These are phyloP conservation scores for Takifugu ocellatus DNA, from an alignment of 2,797 vertebrate species.

Conservation along the genomic window DNA sequence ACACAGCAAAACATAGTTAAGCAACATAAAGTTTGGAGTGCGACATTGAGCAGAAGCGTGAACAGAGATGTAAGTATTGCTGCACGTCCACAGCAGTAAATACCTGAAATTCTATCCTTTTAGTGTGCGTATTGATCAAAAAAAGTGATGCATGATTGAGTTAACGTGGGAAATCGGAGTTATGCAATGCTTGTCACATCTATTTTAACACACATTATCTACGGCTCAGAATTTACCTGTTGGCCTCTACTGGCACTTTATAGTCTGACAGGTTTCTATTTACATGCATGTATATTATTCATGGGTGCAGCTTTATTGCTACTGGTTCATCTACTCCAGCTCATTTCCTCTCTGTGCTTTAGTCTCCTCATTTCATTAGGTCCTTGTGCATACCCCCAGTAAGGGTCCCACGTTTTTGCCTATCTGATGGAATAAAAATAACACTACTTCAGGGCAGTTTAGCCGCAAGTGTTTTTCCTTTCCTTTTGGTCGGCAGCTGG, in stretches of 20 bases:
- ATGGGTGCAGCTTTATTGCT: constrained; percentile 10
- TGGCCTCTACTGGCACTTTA: neutral
- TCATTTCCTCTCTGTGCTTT: constrained; percentile 54
- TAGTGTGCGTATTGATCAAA: constrained; percentile 9
- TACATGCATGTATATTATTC: neutral
- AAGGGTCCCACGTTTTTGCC: constrained; percentile 63
- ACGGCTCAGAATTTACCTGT: neutral
- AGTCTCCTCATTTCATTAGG: constrained; percentile 63
- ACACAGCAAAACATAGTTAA: constrained; percentile 2
- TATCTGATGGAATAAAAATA: constrained; percentile 77
- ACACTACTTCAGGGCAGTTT: constrained; percentile 79
- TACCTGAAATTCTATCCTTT: neutral
- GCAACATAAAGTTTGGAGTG: neutral
- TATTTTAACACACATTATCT: constrained; percentile 3
- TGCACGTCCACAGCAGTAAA: too few species aligned
- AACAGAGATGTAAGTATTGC: neutral
- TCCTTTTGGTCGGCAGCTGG: constrained; percentile 63
- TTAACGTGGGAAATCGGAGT: constrained; percentile 6
- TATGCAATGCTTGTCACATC: constrained; percentile 1
- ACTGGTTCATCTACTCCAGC: constrained; percentile 26
- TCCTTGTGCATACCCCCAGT: constrained; percentile 52
- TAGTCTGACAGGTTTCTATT: neutral
- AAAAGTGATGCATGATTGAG: constrained; percentile 14
- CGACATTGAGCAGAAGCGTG: neutral
- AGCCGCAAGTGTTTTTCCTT: constrained; percentile 71